These are phyloP conservation scores for Nematopogon swammerdamellus DNA, from an alignment of 2,888 invertebrate genomes.

Conservation along the genomic window DNA sequence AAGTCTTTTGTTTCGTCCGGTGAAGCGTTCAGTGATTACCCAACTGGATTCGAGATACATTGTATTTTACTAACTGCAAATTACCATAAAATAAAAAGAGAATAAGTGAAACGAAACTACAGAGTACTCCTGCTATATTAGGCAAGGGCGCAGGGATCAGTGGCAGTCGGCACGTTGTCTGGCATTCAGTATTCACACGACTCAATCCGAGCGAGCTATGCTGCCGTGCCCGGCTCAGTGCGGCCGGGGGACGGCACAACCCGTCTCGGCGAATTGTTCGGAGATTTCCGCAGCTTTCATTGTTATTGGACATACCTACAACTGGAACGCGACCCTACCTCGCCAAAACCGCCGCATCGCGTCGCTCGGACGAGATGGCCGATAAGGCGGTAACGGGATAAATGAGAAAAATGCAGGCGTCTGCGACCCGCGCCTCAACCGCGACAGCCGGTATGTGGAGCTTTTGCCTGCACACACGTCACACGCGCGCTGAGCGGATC, in stretches of 20 bases:
- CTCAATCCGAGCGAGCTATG: no score
- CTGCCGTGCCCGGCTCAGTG: neutral
- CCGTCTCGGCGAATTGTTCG: neutral
- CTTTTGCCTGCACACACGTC: slow-evolving; percentile 28
- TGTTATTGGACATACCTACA: neutral
- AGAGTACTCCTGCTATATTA: no score
- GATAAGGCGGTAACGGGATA: neutral
- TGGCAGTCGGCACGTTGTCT: no score
- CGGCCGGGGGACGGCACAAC: neutral
- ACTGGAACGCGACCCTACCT: neutral
- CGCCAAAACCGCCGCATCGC: neutral
- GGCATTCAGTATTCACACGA: no score
- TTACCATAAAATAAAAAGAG: no score
- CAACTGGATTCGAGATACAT: no score
- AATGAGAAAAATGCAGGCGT: neutral
- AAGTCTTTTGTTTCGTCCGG: no score
- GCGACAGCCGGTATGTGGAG: slow-evolving; percentile 15
- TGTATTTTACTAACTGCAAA: no score
- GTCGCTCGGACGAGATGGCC: neutral
- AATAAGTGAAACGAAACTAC: no score
- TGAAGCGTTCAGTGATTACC: no score
- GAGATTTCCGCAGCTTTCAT: neutral
- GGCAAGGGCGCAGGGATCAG: no score
- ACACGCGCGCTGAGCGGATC: slow-evolving; percentile 25
- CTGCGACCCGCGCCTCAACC: neutral